Conservation (phyloP, 2,113 vertebrate species). For the Crocuta crocuta region DNA sequence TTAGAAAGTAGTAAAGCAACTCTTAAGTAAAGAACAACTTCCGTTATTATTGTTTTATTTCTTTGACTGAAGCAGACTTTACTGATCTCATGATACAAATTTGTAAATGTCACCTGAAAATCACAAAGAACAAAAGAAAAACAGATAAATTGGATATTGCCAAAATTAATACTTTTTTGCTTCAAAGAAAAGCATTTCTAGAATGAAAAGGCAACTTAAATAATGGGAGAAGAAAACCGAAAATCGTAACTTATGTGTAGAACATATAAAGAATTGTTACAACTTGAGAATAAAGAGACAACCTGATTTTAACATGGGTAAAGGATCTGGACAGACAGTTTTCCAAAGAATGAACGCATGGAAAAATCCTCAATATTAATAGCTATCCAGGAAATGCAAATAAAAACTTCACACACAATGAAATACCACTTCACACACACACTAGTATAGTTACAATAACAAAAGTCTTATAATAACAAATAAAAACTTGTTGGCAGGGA, state of each 20-base stretch:
- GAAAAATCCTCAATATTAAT: neutral
- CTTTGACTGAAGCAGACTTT: neutral
- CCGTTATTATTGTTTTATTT: neutral
- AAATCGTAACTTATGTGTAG: neutral
- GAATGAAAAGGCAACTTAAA: neutral
- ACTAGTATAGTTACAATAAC: neutral
- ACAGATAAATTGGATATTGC: neutral
- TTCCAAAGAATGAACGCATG: neutral
- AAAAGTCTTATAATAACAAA: neutral
- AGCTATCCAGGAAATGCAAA: neutral
- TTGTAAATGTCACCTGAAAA: neutral
- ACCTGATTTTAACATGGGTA: neutral
- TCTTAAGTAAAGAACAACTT: neutral
- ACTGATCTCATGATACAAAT: neutral
- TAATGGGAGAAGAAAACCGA: neutral
- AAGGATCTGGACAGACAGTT: neutral
- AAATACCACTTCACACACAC: neutral
- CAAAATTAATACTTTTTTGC: neutral
- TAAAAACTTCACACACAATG: neutral
- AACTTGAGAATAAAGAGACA: neutral
- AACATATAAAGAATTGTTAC: neutral
- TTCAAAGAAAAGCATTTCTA: neutral
- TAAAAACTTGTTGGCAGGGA: neutral
- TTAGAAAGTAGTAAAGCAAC: neutral
- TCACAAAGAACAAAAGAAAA: neutral